phyloP scores from a whole-genome alignment of 2,888 invertebrate genomes.

The Herminia tarsipennalis region DNA sequence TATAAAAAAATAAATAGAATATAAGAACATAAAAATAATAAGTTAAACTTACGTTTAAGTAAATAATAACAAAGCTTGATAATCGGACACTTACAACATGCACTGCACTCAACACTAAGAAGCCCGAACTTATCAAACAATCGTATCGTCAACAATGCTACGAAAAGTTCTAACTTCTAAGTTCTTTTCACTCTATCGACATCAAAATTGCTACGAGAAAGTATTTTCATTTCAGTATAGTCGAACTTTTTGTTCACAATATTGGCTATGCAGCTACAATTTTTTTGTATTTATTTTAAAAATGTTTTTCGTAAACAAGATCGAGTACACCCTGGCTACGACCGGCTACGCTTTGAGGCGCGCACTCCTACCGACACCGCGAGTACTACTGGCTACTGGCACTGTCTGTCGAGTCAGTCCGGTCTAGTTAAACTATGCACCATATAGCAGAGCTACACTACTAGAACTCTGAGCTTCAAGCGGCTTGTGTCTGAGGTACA shows the following conservation, averaged over 20 bases:
- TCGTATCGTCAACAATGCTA: neutral
- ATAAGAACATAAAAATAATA: neutral
- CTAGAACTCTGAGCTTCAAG: no score
- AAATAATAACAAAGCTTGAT: neutral
- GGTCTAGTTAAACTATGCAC: neutral
- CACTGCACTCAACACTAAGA: neutral
- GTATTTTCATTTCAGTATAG: neutral
- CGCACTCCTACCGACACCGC: conserved; percentile 43
- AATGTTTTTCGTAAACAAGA: conserved; percentile 1
- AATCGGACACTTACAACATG: neutral
- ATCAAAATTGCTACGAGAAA: conserved; percentile 1
- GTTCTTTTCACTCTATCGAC: no score
- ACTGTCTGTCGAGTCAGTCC: neutral
- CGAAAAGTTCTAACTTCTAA: no score
- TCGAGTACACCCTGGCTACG: conserved; percentile 33
- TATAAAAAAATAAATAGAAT: neutral
- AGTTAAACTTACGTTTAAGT: neutral
- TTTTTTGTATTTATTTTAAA: neutral
- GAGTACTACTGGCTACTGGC: conserved; percentile 16
- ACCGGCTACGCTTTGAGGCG: conserved; percentile 27
- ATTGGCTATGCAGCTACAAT: no score
- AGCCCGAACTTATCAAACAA: no score
- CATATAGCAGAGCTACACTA: no score
- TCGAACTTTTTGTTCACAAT: no score
- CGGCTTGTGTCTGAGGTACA: no score